These are phyloP conservation scores for Calephelis virginiensis DNA, from an alignment of 1,140 invertebrate species.

Conservation along the genomic window DNA sequence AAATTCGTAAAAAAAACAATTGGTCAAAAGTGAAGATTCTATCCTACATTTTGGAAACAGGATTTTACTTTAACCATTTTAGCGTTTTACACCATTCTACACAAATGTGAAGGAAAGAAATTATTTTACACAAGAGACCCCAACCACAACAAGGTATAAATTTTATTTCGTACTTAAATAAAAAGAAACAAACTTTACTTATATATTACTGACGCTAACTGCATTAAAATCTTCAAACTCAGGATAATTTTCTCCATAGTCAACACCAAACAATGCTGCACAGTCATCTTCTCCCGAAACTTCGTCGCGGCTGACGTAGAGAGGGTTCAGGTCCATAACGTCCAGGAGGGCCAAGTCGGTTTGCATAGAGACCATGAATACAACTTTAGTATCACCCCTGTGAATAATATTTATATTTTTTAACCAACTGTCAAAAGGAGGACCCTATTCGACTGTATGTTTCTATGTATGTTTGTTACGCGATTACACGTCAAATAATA, in stretches of 20 bases:
- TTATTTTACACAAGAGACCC: too few species aligned
- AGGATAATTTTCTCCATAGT: conserved; percentile 47
- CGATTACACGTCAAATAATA: too few species aligned
- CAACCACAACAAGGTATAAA: too few species aligned
- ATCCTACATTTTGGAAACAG: too few species aligned
- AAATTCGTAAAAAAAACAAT: too few species aligned
- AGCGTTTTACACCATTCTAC: too few species aligned
- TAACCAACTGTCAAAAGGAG: too few species aligned
- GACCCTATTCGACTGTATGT: too few species aligned
- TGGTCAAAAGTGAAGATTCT: too few species aligned
- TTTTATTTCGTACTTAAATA: neutral
- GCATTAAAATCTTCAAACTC: conserved; percentile 57
- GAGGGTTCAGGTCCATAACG: conserved; percentile 52
- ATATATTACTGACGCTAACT: neutral
- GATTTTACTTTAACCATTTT: too few species aligned
- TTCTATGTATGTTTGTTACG: too few species aligned
- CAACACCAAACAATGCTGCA: conserved; percentile 48
- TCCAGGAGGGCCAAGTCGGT: conserved; percentile 49
- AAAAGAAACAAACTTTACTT: neutral
- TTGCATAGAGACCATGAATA: conserved; percentile 54
- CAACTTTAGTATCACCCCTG: conserved; percentile 46
- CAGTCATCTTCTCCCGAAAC: conserved; percentile 50
- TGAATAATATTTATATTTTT: conserved; percentile 22
- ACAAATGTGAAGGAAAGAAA: too few species aligned
- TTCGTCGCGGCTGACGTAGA: conserved; percentile 52